Base-by-base conservation (phyloP, 2,797 vertebrate species). In the Strix occidentalis region DNA sequence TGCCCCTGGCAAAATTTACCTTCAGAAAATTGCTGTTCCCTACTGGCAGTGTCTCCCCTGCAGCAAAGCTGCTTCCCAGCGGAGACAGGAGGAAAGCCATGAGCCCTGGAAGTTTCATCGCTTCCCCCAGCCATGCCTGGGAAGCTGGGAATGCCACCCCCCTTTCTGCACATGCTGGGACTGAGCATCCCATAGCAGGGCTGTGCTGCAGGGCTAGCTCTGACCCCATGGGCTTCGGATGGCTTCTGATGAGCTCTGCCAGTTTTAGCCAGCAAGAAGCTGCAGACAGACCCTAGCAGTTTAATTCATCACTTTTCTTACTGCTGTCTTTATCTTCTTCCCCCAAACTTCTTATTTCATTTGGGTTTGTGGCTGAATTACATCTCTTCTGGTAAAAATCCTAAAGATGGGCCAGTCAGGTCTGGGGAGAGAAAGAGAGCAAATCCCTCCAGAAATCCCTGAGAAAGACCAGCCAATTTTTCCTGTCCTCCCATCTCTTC, bases 181-280 rank as follows among this genome's bases (percentile, higher is more conserved):
- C 9, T 19, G 28, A 72, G 37, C 69, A 65, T 45, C 46, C 61
- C 35, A 10, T 0, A 1, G 54, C 18, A 29, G 39, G 46, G 48
- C 24, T 37, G 12, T 37, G 35, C 54, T 56, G 51, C 0, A 0
- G 72, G 61, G 46, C 23, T 12, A 57, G 28, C 20, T 89, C 65
- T 46, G 53, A 16, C 23, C 15, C 54, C 35, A 53, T 0, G 2
- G 29, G 39, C 31, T 75, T 69, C 0, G 0, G 23, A 20, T 54
- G 69, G 58, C 25, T 87, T 68, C 53, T 56, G 53, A 19, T 19
- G 51, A 24, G 15, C 35, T 70, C 46, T 48, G 51, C 28, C 43
- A 39, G 10, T 50, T 90, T 53, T 56, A 76, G 51, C n/a, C 68
- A 82, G 48, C 19, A 48, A 39, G 84, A 76, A 50, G 10, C 60